These are phyloP conservation scores for Grammomys dolichurus DNA, from an alignment of 2,113 vertebrate species.

Conservation along the genomic window DNA sequence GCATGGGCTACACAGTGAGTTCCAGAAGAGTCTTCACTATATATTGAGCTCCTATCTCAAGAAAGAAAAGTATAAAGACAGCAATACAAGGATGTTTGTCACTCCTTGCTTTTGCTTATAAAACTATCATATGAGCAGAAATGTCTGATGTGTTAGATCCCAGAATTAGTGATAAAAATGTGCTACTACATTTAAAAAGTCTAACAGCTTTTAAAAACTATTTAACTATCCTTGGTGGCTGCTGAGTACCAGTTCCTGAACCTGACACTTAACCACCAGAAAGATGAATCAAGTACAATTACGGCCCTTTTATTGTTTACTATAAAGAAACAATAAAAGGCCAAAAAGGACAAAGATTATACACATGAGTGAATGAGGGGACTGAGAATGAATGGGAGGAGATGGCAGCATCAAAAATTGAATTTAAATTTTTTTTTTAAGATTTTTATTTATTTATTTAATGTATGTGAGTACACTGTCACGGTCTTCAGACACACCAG, in stretches of 20 bases:
- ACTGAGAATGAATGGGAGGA: not conserved
- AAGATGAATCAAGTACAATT: not conserved
- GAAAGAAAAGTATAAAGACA: not conserved
- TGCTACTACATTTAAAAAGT: constrained; percentile 25
- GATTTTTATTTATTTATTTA: too few relatives aligned
- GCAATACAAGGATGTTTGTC: constrained; percentile 4
- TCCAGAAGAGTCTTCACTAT: not conserved
- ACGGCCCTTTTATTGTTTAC: not conserved
- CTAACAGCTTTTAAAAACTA: not conserved
- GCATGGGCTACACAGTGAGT: not conserved
- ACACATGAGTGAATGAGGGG: not conserved
- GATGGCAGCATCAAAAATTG: not conserved
- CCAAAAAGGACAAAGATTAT: not conserved
- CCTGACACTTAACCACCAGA: not conserved
- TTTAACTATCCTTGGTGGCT: not conserved
- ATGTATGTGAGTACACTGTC: too few relatives aligned
- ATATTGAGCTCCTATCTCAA: not conserved
- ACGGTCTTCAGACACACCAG: too few relatives aligned
- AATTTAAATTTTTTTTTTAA: not conserved
- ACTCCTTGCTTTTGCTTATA: constrained; percentile 26
- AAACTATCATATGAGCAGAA: constrained; percentile 4
- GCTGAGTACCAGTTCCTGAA: not conserved
- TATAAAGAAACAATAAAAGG: not conserved
- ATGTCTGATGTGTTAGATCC: constrained; percentile 25
- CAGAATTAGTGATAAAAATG: not conserved